Evolutionary conservation across 2,888 invertebrate genomes (phyloP), one percentile per base, ranked within the genome.

Genomic region (Rhagonycha lutea): DNA sequence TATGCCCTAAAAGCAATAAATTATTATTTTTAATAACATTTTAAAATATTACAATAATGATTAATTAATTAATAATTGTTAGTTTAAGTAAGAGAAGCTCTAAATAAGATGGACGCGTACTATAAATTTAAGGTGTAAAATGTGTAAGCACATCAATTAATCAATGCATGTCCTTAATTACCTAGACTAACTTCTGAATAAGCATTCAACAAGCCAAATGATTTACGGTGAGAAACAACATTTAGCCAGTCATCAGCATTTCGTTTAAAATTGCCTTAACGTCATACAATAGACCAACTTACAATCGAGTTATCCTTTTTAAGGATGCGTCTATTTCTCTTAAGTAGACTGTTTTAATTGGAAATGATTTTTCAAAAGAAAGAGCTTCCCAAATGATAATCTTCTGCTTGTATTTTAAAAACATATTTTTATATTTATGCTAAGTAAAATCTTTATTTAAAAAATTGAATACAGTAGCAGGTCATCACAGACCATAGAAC

Each of bases 401-500:
- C 47, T 47, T n/a, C 47, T 47, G 47, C n/a, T 12, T 47, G n/a
- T n/a, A 47, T 47, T 47, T 47, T 47, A 47, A 47, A 47, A n/a
- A 47, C n/a, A 7, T 47, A 47, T 47, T 47, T 47, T n/a, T 47
- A 47, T 47, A 47, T 47, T 47, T 47, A 47, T 47, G 47, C 47
- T 47, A 47, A n/a, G n/a, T 47, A 47, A 47, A 68, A 23, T 60
- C 61, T 62, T 67, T 70, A 61, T 68, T 26, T 14, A 67, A 24
- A 60, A 68, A 29, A 68, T 12, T 60, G 73, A 73, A 76, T 69
- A 79, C 81, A 83, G 84, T 82, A 82, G 82, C 81, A 78, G 81
- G 82, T 83, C 83, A 84, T 85, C 83, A 83, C 84, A 82, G 83
- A 82, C 83, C 83, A 83, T 83, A 81, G 80, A 83, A 81, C 83